phyloP scores from a whole-genome alignment of 2,797 vertebrate genomes.

The Phalloptychus januarius region DNA sequence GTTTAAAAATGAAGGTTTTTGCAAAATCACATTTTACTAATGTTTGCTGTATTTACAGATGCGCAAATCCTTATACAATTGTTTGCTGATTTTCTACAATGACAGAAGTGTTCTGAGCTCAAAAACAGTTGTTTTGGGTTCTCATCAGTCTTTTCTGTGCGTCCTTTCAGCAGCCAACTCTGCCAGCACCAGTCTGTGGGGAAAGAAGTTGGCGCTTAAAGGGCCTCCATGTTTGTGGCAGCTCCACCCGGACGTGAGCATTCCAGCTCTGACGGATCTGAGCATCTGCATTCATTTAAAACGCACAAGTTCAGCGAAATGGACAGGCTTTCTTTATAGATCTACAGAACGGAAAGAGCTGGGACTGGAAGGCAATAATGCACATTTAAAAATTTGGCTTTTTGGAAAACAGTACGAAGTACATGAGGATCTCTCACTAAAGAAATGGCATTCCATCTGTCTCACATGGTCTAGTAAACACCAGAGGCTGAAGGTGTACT shows the following conservation, averaged over 20 bases:
- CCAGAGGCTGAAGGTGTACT: constrained; percentile 61
- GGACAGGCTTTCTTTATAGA: constrained; percentile 83
- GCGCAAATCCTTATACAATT: neutral
- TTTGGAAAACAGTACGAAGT: constrained; percentile 52
- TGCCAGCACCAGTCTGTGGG: constrained; percentile 70
- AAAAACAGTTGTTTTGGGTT: neutral
- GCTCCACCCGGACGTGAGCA: constrained; percentile 43
- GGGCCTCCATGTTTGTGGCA: constrained; percentile 58
- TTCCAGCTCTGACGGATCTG: constrained; percentile 74
- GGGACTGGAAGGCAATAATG: constrained; percentile 62
- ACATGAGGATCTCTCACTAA: neutral
- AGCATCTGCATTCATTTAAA: constrained; percentile 72
- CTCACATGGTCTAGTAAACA: constrained; percentile 73
- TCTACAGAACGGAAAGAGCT: constrained; percentile 60
- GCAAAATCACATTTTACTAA: neutral
- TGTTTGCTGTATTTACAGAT: neutral
- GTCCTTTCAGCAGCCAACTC: constrained; percentile 37
- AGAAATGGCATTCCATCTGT: constrained; percentile 74
- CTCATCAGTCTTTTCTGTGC: neutral
- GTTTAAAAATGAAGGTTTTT: neutral
- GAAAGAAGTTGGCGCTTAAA: constrained; percentile 63
- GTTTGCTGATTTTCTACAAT: neutral
- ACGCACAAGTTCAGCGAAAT: constrained; percentile 7
- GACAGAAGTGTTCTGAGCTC: neutral
- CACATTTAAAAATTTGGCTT: constrained; percentile 58